Conservation (phyloP, 2,888 invertebrate genomes). For the Euzophera pinguis region DNA sequence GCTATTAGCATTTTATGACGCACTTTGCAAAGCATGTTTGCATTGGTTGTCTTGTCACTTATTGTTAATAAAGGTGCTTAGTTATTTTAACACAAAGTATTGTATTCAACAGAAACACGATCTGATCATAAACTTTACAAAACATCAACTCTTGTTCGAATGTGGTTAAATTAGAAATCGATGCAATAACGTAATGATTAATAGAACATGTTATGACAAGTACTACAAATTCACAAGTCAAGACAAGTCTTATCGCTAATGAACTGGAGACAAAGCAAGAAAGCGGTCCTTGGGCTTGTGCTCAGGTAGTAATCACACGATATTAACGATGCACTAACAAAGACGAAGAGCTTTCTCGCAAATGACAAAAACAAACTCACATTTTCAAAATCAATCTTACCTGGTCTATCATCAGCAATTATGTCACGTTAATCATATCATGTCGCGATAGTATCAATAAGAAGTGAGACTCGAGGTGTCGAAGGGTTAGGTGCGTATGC, state of each 20-base stretch:
- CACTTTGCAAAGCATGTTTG: neutral
- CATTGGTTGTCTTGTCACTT: neutral
- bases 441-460: conserved; percentile 12
- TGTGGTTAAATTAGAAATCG: neutral
- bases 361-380: neutral
- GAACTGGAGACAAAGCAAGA: too few species aligned
- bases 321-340: too few species aligned
- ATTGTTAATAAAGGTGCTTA: neutral
- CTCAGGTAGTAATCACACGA: too few species aligned
- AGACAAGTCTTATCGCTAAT: too few species aligned
- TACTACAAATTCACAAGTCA: too few species aligned
- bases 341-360: neutral
- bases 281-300: too few species aligned
- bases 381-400: neutral
- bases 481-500: conserved; percentile 33
- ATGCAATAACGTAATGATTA: neutral
- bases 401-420: conserved; percentile 8
- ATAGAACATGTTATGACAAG: neutral
- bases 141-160: too few species aligned
- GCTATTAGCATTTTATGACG: conserved; percentile 1
- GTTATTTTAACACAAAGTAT: neutral
- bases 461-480: conserved; percentile 33
- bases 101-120: neutral
- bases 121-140: too few species aligned
- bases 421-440: conserved; percentile 9